Evolutionary conservation across 23 tunicate species (phyloP), one percentile per base, ranked within the genome.

Genomic region (Halocynthia roretzi): DNA sequence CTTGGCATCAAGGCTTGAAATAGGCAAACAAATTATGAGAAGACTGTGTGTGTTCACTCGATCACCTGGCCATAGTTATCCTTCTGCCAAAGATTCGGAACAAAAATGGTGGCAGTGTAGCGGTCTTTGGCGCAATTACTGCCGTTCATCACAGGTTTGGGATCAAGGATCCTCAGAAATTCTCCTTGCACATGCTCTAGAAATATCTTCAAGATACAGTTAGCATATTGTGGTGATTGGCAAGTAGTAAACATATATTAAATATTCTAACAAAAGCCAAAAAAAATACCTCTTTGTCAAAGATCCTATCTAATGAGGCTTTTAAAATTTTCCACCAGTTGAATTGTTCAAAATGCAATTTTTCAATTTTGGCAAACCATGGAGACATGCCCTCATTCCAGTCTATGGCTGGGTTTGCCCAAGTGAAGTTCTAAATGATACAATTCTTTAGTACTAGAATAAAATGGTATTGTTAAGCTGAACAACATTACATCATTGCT

Each of bases 61-160:
- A 0, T 8, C n/a, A 87, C 94, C 81, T 88, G 92, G 62, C 92
- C 98, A 75, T 92, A 92, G 60, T 71, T 86, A 52, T 92, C 86
- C 18, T 82, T 48, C 0, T 74, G 78, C 87, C 90, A 92, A 62
- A 62, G 31, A 7, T 82, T 56, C 17, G 73, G 49, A 23, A 92
- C 22, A 74, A 78, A 92, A 8, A 92, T 58, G 15, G 98, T 61
- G 9, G 88, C 67, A 8, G 67, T 63, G 68, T 71, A 86, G 10
- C 68, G 58, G 78, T 79, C 56, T 53, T 74, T 4, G 8, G 20
- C 50, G 56, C 78, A 74, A 54, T 10, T 10, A 8, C 56, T 22
- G 11, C 10, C 17, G 10, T 11, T 15, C 70, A 54, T 31, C 1
- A 64, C 64, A 20, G 78, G 63, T 56, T 74, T 74, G 14, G 78